Percentiles rank a stretch among this genome's conserved stretches.
These are phyloP conservation scores for Dendrocincla tyrannina DNA, from an alignment of 2,797 vertebrate species.

Conservation along the genomic window DNA sequence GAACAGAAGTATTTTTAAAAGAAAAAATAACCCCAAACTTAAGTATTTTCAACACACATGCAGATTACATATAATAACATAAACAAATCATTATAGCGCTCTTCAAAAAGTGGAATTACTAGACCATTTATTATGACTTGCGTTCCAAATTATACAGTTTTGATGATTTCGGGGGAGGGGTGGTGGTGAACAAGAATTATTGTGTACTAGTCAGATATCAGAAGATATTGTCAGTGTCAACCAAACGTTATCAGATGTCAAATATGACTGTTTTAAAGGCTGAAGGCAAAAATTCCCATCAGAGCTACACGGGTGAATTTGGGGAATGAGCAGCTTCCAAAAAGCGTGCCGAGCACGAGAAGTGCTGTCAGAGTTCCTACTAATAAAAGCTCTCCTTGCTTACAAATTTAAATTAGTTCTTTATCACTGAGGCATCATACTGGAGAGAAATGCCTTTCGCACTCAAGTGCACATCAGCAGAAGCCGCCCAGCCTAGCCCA, in stretches of 20 bases:
- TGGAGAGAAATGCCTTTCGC: neutral
- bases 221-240: neutral
- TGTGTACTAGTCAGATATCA: neutral
- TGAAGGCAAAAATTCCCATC: neutral
- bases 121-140: neutral
- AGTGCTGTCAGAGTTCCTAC: fast-evolving
- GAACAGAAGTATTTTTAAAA: neutral
- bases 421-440: fast-evolving
- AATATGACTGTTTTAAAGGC: neutral
- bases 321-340: fast-evolving
- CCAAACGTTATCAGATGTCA: neutral
- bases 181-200: neutral
- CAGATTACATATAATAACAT: neutral
- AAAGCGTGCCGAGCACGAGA: fast-evolving
- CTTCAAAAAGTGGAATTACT: neutral
- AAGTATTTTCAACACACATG: neutral
- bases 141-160: neutral
- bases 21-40: no score
- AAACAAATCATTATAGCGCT: fast-evolving
- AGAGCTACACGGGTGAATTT: fast-evolving
- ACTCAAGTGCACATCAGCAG: fast-evolving
- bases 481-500: neutral
- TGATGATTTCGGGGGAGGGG: neutral
- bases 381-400: neutral
- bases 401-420: fast-evolving